phyloP scores from a whole-genome alignment of 2,113 vertebrate species.

The Toxostoma redivivum region DNA sequence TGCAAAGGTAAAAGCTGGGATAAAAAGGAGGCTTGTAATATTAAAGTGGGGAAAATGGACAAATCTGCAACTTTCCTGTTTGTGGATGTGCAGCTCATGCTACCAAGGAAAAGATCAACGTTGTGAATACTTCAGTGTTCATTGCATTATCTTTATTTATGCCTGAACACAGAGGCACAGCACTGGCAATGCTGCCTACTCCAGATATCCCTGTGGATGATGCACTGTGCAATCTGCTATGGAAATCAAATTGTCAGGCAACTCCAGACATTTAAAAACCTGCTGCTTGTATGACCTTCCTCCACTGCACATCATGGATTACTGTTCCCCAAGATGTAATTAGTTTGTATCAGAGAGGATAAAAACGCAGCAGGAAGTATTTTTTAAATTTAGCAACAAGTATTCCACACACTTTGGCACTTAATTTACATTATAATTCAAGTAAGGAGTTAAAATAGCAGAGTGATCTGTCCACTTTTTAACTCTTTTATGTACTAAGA shows the following conservation, averaged over 20 bases:
- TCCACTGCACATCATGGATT: not conserved
- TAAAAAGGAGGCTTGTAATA: not conserved
- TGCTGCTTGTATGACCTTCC: not conserved
- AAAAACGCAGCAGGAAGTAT: not conserved
- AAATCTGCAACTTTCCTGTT: not conserved
- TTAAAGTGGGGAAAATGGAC: not conserved
- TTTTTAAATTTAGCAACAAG: slow-evolving; percentile 44
- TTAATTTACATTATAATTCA: not conserved
- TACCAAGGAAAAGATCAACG: not conserved
- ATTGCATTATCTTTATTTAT: not conserved
- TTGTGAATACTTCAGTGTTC: not conserved
- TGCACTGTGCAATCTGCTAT: not conserved
- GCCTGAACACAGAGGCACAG: not conserved
- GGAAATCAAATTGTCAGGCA: not conserved
- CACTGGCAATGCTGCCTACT: not conserved
- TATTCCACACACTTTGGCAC: not conserved
- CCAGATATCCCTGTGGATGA: slow-evolving; percentile 30
- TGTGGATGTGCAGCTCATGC: not conserved
- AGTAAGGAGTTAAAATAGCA: not conserved
- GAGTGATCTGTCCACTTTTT: not conserved
- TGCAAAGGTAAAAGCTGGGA: not conserved
- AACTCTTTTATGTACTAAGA: not conserved
- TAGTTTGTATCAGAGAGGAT: not conserved
- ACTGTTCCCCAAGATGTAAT: not conserved
- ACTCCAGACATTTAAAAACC: not conserved